phyloP scores from a whole-genome alignment of 2,797 vertebrate genomes.

The Paedocypris micromegethes region DNA sequence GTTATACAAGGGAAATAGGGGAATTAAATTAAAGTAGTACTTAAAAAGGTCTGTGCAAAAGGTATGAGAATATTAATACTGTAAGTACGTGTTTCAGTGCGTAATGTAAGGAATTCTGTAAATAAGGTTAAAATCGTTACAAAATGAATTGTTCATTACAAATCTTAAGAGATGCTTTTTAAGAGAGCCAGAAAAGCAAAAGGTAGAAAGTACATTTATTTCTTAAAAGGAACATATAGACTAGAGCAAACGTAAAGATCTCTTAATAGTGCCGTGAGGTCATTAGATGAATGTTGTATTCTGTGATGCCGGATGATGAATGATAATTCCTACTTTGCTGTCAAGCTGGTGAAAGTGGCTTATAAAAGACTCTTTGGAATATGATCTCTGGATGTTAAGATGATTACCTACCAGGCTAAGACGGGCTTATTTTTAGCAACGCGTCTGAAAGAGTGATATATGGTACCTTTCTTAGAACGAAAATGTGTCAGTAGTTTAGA shows the following conservation, averaged over 20 bases:
- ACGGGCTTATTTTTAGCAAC: constrained; percentile 24
- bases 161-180: too few species aligned
- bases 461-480: constrained; percentile 15
- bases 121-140: too few species aligned
- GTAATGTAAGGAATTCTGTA: too few species aligned
- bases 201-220: too few species aligned
- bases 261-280: constrained; percentile 13
- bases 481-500: constrained; percentile 5
- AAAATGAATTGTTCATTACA: too few species aligned
- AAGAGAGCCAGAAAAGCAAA: too few species aligned
- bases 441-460: constrained; percentile 18
- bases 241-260: neutral
- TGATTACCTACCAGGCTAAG: constrained; percentile 12
- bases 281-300: constrained; percentile 33
- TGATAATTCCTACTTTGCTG: constrained; percentile 25
- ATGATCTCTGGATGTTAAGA: constrained; percentile 26
- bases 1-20: too few species aligned
- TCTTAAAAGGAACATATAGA: neutral
- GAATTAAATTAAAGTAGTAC: too few species aligned
- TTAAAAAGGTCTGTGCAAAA: too few species aligned
- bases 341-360: constrained; percentile 16
- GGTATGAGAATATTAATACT: too few species aligned
- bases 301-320: constrained; percentile 9
- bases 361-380: constrained; percentile 18
- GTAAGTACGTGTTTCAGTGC: too few species aligned